A percentile compares a stretch with the other conserved stretches of the same genome.
Conservation (phyloP, 2,797 vertebrate genomes). For the Columba guinea region DNA sequence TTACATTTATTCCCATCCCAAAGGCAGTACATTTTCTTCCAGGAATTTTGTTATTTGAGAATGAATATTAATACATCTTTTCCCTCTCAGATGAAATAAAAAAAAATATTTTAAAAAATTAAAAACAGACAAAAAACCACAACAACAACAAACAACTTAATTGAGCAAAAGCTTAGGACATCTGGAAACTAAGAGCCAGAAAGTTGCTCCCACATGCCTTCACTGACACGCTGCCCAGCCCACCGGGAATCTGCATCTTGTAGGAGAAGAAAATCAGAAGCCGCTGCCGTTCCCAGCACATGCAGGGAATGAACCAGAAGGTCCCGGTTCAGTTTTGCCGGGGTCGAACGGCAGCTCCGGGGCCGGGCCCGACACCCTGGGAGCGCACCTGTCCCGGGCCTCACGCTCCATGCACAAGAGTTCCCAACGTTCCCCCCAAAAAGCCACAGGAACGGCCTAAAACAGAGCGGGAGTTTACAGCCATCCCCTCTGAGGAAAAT, state of each 20-base stretch:
- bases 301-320: no score
- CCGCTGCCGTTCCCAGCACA: no score
- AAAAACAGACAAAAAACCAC: no score
- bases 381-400: neutral
- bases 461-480: rapidly evolving
- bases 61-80: no score
- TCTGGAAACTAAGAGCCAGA: neutral
- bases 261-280: no score
- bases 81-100: no score
- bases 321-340: no score
- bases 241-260: rapidly evolving
- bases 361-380: no score
- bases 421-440: rapidly evolving
- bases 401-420: rapidly evolving
- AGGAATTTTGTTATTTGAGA: neutral
- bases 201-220: rapidly evolving
- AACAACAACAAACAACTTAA: no score
- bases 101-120: no score
- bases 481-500: rapidly evolving
- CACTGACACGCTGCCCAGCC: rapidly evolving
- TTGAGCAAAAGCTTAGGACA: neutral
- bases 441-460: neutral
- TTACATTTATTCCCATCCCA: neutral
- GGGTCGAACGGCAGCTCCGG: no score
- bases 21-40: rapidly evolving